Base-by-base conservation (phyloP, 2,113 vertebrate genomes). In the Polypterus senegalus region DNA sequence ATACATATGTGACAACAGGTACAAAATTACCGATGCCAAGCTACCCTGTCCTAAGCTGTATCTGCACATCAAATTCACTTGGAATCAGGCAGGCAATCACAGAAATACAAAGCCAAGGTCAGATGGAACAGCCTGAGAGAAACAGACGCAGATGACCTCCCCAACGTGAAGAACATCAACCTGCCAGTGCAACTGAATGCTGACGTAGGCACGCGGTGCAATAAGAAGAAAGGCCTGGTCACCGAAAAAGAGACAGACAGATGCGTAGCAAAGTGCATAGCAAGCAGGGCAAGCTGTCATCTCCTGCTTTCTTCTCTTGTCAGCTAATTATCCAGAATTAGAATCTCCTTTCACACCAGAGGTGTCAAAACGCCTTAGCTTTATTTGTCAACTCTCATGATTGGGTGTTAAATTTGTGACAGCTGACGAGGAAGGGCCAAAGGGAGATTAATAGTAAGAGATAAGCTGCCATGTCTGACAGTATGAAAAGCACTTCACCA, bases 281-380 rank as follows among this genome's bases (percentile, higher is more conserved):
- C 67, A 80, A 66, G 66, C 66, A 65, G 61, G 63, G 65, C 67
- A 48, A 59, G 46, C 58, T 63, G 57, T 9, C 53, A 3, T 49
- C 75, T 74, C 69, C 65, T 66, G 58, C 49, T 66, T 63, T 77
- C 69, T 78, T 77, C 76, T 74, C 79, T 81, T 76, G 73, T 85
- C 81, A 84, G 83, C 83, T 88, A 85, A 86, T 86, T 86, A 86
- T 85, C 74, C 79, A 63, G 79, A 88, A 85, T 85, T 84, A 82
- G 82, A 84, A 82, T 85, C 82, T 83, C 78, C 82, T 77, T 86
- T 86, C 83, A 85, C 82, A 85, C 83, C 83, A 82, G 82, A 68
- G 76, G 82, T 86, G 86, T 82, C 83, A 84, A 71, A 69, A 66
- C 61, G 76, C 78, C 77, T 86, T 83, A 86, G 79, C 80, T 67